These are phyloP conservation scores for Odontamblyopus lacepedii DNA, from an alignment of 2,797 vertebrate genomes.

Conservation along the genomic window DNA sequence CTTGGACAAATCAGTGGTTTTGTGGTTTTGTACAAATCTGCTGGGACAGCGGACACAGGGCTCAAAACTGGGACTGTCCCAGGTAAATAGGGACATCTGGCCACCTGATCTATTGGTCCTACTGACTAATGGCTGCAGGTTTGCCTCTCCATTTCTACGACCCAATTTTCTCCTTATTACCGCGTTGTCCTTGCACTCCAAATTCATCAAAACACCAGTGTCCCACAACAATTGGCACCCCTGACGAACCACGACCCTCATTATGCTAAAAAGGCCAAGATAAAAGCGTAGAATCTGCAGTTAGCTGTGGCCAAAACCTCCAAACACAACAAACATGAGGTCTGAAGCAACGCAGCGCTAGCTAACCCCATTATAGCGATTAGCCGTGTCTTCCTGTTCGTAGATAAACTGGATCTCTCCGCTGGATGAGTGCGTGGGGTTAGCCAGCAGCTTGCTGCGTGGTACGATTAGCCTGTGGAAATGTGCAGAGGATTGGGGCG, in stretches of 20 bases:
- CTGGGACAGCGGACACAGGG: too few relatives aligned
- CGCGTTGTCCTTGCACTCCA: not conserved
- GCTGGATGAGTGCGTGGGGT: constrained; percentile 20
- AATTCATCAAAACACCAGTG: constrained; percentile 4
- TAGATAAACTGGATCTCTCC: constrained; percentile 37
- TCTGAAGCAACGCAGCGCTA: constrained; percentile 29
- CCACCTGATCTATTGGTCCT: not conserved
- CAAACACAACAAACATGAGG: constrained; percentile 8
- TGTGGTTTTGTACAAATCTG: too few relatives aligned
- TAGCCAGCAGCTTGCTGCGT: constrained; percentile 15
- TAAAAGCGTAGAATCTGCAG: constrained; percentile 1
- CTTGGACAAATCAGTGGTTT: too few relatives aligned
- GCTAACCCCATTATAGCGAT: constrained; percentile 51
- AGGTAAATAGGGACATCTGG: too few relatives aligned
- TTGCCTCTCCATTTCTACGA: not conserved
- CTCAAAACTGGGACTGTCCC: too few relatives aligned
- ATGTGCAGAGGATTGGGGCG: constrained; percentile 59
- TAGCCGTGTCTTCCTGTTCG: constrained; percentile 27
- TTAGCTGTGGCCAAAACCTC: not conserved
- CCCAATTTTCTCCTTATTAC: constrained; percentile 1
- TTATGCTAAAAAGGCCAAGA: not conserved
- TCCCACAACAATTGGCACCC: not conserved
- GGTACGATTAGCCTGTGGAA: constrained; percentile 40
- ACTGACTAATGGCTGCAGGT: not conserved
- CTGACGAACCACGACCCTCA: not conserved